Percentiles rank a stretch among this genome's conserved stretches.
phyloP scores from a whole-genome alignment of 2,888 invertebrate genomes.

The Drosophila atroscutellata region DNA sequence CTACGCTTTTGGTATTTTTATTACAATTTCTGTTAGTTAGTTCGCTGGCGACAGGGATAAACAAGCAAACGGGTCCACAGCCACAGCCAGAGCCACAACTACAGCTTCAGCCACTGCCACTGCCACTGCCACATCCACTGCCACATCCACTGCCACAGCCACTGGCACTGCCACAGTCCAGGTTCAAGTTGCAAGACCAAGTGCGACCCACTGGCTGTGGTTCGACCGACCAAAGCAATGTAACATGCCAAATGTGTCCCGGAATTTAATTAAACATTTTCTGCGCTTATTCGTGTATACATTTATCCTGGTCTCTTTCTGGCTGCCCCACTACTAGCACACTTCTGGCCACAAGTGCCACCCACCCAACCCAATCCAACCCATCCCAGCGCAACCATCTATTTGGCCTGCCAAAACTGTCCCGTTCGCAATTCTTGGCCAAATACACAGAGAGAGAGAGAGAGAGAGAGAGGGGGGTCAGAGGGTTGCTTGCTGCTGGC shows the following conservation, averaged over 20 bases:
- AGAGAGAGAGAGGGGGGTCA: neutral
- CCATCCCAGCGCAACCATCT: slow-evolving; percentile 1
- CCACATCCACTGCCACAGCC: neutral
- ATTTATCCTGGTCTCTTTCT: slow-evolving; percentile 38
- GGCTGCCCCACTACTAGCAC: slow-evolving; percentile 4
- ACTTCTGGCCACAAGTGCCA: slow-evolving; percentile 5
- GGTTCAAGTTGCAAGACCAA: neutral
- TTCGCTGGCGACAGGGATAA: slow-evolving; percentile 44
- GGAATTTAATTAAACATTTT: slow-evolving; percentile 82
- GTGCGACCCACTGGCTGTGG: slow-evolving; percentile 56
- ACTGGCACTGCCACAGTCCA: neutral
- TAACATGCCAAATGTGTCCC: slow-evolving; percentile 82
- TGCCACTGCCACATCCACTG: neutral
- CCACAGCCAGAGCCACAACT: neutral
- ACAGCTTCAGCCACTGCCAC: neutral
- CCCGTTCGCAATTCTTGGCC: slow-evolving; percentile 53
- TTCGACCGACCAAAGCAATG: slow-evolving; percentile 67
- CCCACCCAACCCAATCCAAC: neutral
- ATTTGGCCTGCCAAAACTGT: slow-evolving; percentile 28
- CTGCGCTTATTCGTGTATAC: slow-evolving; percentile 79
- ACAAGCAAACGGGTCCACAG: slow-evolving; percentile 28
- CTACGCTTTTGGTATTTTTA: slow-evolving; percentile 79
- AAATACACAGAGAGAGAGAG: neutral
- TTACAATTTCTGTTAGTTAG: slow-evolving; percentile 78
- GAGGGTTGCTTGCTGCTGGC: slow-evolving; percentile 35